These are phyloP conservation scores for Andrena marginata DNA, from an alignment of 2,888 invertebrate genomes.

Conservation along the genomic window DNA sequence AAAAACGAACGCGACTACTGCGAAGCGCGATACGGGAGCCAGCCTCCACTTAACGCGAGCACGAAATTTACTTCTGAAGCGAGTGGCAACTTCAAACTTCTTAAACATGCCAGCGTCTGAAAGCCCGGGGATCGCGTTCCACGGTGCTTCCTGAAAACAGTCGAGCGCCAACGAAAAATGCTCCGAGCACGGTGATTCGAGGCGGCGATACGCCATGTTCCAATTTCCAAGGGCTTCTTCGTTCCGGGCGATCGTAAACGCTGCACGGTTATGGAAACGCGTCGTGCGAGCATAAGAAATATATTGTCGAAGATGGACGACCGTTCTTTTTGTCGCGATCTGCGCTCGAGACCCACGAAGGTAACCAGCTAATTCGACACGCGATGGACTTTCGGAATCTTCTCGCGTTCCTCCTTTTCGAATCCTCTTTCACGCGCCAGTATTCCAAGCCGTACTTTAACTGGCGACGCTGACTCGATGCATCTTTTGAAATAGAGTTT, in stretches of 20 bases:
- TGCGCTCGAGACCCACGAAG: slow-evolving; percentile 31
- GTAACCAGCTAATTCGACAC: slow-evolving; percentile 43
- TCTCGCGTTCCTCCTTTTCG: slow-evolving; percentile 35
- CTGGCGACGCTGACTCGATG: slow-evolving; percentile 17
- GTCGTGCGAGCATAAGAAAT: slow-evolving; percentile 15
- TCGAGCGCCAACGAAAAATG: neutral
- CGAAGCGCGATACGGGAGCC: neutral
- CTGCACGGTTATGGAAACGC: slow-evolving; percentile 10
- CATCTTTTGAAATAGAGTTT: slow-evolving; percentile 32
- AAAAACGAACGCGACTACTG: slow-evolving; percentile 9
- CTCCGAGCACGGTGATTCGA: neutral
- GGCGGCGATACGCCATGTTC: slow-evolving; percentile 5
- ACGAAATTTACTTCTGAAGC: slow-evolving; percentile 21
- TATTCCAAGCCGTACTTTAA: neutral
- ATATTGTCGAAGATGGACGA: slow-evolving; percentile 7
- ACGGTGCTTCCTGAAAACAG: too few relatives aligned
- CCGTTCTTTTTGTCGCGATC: slow-evolving; percentile 27
- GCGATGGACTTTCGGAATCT: slow-evolving; percentile 26
- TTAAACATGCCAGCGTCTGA: neutral
- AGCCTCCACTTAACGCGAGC: slow-evolving; percentile 14
- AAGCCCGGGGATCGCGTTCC: too few relatives aligned
- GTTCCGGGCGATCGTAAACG: neutral
- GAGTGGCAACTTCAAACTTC: slow-evolving; percentile 8
- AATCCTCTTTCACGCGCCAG: slow-evolving; percentile 15
- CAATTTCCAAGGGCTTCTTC: slow-evolving; percentile 9